Evolutionary conservation across 1,140 invertebrate genomes (phyloP).

Genomic region (Drosophila santomea): DNA sequence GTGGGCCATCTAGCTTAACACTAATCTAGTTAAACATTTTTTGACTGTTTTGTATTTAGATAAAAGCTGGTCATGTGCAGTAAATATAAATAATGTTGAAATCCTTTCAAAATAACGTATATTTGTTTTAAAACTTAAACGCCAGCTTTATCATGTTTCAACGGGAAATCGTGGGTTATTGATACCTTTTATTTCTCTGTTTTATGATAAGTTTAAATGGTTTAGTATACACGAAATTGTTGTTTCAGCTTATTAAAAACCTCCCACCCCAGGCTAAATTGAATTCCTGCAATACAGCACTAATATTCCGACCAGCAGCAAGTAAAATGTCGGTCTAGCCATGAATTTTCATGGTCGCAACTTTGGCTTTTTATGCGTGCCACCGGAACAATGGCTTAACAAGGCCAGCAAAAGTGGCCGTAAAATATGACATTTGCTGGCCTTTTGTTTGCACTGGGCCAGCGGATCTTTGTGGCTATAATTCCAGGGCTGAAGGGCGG

Average conservation of each 20-base stretch:
- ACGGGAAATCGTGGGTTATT: neutral
- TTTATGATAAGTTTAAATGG: neutral
- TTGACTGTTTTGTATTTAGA: no score
- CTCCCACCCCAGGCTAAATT: neutral
- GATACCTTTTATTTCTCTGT: neutral
- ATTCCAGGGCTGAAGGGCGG: neutral
- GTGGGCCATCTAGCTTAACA: no score
- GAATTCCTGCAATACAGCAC: conserved; percentile 3
- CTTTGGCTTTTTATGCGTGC: conserved; percentile 55
- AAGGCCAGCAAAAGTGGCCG: conserved; percentile 29
- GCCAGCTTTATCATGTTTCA: no score
- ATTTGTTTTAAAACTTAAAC: no score
- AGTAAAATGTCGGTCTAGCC: conserved; percentile 66
- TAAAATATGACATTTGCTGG: conserved; percentile 71
- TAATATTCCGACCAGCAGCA: conserved; percentile 27
- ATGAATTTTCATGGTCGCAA: conserved; percentile 68
- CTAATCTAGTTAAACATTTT: no score
- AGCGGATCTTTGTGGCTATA: conserved; percentile 20
- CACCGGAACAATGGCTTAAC: conserved; percentile 49
- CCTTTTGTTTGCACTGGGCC: conserved; percentile 67
- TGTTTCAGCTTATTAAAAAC: conserved; percentile 4
- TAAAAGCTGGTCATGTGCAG: no score
- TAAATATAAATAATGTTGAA: neutral
- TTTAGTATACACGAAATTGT: neutral
- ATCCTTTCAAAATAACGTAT: no score